Evolutionary conservation across 2,113 vertebrate genomes (phyloP).

Genomic region (Equus przewalskii): DNA sequence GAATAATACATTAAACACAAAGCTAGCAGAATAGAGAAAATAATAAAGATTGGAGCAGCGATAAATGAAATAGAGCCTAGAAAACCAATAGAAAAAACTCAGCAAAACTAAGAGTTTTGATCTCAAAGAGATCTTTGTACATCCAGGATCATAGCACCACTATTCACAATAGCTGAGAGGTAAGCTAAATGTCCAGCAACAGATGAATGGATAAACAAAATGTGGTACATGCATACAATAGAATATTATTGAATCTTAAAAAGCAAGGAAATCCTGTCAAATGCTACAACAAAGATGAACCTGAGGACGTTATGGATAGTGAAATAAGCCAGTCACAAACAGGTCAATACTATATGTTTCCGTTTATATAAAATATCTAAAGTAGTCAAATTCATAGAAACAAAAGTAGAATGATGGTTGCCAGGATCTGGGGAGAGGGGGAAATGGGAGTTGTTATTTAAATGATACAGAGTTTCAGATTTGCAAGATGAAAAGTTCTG

Average conservation of each 20-base stretch:
- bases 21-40: not conserved
- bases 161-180: not conserved
- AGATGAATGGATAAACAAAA: not conserved
- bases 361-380: not conserved
- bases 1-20: not conserved
- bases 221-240: not conserved
- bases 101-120: not conserved
- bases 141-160: not conserved
- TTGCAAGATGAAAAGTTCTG: not conserved
- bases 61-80: not conserved
- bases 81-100: not conserved
- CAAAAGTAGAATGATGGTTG: not conserved
- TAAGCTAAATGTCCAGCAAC: not conserved
- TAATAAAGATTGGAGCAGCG: not conserved
- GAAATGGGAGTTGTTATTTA: not conserved
- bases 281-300: not conserved
- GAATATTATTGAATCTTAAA: not conserved
- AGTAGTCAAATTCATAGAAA: not conserved
- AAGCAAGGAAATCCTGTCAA: not conserved
- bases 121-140: not conserved
- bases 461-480: not conserved
- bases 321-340: not conserved
- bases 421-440: not conserved
- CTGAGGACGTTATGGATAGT: not conserved
- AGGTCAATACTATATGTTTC: not conserved